Base-by-base conservation (phyloP, 2,113 vertebrate genomes). In the Chrysemys picta region DNA sequence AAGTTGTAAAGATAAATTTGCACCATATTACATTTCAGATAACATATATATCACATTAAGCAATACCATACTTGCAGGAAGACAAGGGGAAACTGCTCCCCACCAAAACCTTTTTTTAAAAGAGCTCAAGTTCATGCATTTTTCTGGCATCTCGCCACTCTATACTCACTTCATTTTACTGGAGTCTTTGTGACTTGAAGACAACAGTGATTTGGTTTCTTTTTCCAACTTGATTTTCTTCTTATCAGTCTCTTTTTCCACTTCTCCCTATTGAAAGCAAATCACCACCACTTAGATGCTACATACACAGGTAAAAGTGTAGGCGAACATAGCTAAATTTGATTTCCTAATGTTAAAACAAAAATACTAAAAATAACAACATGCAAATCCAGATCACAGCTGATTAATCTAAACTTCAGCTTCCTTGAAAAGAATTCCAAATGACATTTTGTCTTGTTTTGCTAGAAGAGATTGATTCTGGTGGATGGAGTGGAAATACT, bases 201-300 rank as follows among this genome's bases (percentile, higher is more conserved):
- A 78, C 13, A 90, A 91, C 42, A 83, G 35, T 2, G 72, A 56
- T 90, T 98, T 98, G 62, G 81, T 47, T 76, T 97, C 97, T 90
- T 98, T 98, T 84, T 98, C 98, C 86, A 96, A 94, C 94, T 97
- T 99, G 3, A 45, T 96, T 96, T 98, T 99, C 97, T 99, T 99
- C 90, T 89, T 97, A 56, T 98, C 97, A 80, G 86, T 89, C 78
- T 89, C 90, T 93, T 97, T 97, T 85, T 94, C 96, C 21, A 85
- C 91, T 56, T 92, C 94, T 90, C 93, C 94, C 98, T 99, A 76
- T 82, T 97, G 91, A 87, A 8, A 93, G 17, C 52, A 38, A 57
- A 76, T 14, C 3, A 72, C 35, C 14, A 72, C 38, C 29, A 56
- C 42, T 56, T 45, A 86, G 1, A 3, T 54, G 89, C 87, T 87